These are phyloP conservation scores for Keiferia lycopersicella DNA, from an alignment of 2,888 invertebrate species.

Conservation along the genomic window DNA sequence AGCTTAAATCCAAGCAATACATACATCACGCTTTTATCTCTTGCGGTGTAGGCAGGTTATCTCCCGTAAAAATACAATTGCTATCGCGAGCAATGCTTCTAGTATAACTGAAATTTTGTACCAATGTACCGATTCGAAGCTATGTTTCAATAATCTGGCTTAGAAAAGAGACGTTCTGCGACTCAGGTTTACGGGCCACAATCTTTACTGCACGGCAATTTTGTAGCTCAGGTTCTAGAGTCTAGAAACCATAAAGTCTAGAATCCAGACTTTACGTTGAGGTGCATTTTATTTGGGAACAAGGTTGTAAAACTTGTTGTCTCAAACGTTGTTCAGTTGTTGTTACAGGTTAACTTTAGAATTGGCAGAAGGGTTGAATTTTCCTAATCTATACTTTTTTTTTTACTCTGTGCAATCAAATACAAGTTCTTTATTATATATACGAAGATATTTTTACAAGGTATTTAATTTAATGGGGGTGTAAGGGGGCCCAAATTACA, in stretches of 20 bases:
- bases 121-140: background rate
- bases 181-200: background rate
- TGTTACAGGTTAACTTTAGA: too few relatives aligned
- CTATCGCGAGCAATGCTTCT: background rate
- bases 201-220: slow-evolving; percentile 4
- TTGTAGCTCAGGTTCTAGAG: background rate
- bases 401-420: too few relatives aligned
- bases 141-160: background rate
- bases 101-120: background rate
- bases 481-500: too few relatives aligned
- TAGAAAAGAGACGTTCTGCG: background rate
- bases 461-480: too few relatives aligned
- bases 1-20: too few relatives aligned
- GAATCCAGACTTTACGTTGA: background rate
- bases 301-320: slow-evolving; percentile 5
- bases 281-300: background rate
- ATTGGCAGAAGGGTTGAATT: too few relatives aligned
- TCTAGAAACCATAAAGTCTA: background rate
- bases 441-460: too few relatives aligned
- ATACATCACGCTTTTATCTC: too few relatives aligned
- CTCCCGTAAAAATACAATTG: too few relatives aligned
- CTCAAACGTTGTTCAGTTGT: background rate
- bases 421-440: too few relatives aligned
- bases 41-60: too few relatives aligned
- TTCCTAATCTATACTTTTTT: too few relatives aligned